Evolutionary conservation across 2,113 vertebrate genomes (phyloP).

Genomic region (Rhinopithecus roxellana): DNA sequence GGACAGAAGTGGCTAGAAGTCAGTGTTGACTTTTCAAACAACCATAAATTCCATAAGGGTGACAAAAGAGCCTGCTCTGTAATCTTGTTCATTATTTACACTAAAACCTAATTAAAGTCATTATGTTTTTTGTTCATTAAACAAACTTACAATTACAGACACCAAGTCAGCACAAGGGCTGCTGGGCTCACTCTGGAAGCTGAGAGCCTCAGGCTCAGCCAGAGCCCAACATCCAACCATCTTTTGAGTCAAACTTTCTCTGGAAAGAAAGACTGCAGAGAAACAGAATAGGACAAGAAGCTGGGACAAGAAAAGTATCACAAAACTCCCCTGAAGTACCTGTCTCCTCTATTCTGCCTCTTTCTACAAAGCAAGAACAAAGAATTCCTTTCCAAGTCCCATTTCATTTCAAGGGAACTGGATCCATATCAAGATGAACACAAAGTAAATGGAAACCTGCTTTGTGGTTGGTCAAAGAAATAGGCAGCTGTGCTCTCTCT

Average conservation of each 20-base stretch:
- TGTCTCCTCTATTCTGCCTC: background rate
- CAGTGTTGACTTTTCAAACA: constrained; percentile 78
- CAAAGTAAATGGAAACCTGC: background rate
- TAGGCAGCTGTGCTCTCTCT: fast-evolving
- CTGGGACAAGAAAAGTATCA: background rate
- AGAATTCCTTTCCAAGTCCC: background rate
- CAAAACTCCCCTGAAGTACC: too few species aligned
- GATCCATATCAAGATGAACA: background rate
- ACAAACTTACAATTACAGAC: constrained; percentile 66
- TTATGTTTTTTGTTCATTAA: constrained; percentile 77
- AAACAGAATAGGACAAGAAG: background rate
- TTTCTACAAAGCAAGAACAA: background rate
- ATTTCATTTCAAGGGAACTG: background rate
- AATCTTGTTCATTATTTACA: constrained; percentile 80
- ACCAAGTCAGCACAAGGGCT: background rate
- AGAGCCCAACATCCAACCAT: background rate
- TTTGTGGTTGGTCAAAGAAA: background rate
- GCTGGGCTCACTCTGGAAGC: background rate
- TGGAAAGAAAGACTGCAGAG: background rate
- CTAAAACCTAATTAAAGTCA: constrained; percentile 81
- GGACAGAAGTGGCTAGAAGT: constrained; percentile 61
- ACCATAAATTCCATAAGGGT: constrained; percentile 72
- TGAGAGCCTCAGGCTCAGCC: background rate
- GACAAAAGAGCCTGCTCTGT: constrained; percentile 68
- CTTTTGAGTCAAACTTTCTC: background rate